Percentiles rank a stretch among this genome's conserved stretches.
These are phyloP conservation scores for Cheilinus undulatus DNA, from an alignment of 2,113 vertebrate species.

Conservation along the genomic window DNA sequence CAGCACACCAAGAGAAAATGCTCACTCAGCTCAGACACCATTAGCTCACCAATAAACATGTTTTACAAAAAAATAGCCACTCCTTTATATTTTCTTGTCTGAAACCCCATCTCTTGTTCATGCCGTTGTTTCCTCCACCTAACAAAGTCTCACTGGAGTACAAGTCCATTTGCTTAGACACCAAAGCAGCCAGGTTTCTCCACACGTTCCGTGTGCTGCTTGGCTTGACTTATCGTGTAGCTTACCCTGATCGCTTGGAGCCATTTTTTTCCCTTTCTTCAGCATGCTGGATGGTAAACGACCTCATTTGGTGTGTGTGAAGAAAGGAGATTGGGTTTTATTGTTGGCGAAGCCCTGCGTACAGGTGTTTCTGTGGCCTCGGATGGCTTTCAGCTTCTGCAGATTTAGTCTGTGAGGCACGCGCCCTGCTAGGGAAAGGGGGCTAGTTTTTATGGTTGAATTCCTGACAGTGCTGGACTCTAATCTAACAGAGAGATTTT, in stretches of 20 bases:
- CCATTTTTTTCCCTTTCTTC: constrained; percentile 37
- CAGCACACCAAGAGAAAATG: constrained; percentile 28
- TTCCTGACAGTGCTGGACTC: constrained; percentile 62
- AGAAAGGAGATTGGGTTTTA: constrained; percentile 32
- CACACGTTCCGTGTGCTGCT: constrained; percentile 38
- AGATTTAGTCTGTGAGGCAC: constrained; percentile 53
- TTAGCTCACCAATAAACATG: constrained; percentile 47
- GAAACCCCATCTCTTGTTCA: constrained; percentile 27
- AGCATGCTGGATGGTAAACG: constrained; percentile 33
- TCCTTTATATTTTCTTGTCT: constrained; percentile 35
- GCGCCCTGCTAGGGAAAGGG: constrained; percentile 11
- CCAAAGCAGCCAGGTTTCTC: constrained; percentile 23
- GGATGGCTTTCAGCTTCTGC: constrained; percentile 46
- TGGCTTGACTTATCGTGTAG: constrained; percentile 32
- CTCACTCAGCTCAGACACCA: constrained; percentile 38
- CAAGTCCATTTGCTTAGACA: constrained; percentile 41
- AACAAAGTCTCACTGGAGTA: constrained; percentile 49
- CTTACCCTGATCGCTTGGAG: constrained; percentile 38
- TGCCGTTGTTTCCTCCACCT: constrained; percentile 31
- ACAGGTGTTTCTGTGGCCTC: constrained; percentile 54
- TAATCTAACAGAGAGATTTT: constrained; percentile 66
- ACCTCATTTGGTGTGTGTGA: constrained; percentile 49
- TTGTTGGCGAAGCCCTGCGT: constrained; percentile 24
- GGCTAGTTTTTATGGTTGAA: constrained; percentile 29
- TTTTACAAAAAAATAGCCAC: constrained; percentile 20